Conservation (phyloP, 1,140 invertebrate genomes). For the Halictus rubicundus region DNA sequence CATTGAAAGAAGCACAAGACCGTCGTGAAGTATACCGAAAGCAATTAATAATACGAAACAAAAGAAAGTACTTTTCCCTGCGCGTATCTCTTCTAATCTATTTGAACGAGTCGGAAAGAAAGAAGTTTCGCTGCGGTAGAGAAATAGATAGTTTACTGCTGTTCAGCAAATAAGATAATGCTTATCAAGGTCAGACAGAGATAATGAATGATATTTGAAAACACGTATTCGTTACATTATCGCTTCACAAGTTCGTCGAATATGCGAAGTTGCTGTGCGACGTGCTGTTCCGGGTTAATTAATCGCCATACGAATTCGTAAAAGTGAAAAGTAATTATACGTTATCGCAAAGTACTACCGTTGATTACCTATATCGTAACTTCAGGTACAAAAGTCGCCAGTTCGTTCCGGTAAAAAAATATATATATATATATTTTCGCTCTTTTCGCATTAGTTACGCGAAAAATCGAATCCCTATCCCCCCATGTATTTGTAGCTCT, state of each 20-base stretch:
- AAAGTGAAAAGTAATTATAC: too few relatives aligned
- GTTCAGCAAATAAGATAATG: conserved; percentile 55
- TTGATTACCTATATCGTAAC: conserved; percentile 45
- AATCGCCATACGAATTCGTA: not conserved
- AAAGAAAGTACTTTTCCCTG: not conserved
- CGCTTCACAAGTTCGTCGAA: not conserved
- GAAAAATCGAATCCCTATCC: not conserved
- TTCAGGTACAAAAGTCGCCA: conserved; percentile 52
- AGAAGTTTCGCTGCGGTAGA: conserved; percentile 23
- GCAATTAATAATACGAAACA: not conserved
- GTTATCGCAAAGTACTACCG: not conserved
- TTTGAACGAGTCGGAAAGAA: not conserved
- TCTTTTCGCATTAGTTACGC: not conserved
- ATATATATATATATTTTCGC: not conserved
- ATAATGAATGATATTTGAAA: conserved; percentile 23
- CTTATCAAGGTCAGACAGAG: conserved; percentile 40
- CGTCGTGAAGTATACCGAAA: not conserved
- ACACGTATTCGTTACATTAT: conserved; percentile 37
- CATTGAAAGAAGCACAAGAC: not conserved
- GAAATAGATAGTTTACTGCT: conserved; percentile 30
- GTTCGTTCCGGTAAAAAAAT: conserved; percentile 37
- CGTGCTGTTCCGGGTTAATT: conserved; percentile 3
- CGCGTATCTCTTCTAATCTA: conserved; percentile 5
- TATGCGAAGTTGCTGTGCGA: not conserved
- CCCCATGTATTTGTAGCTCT: not conserved